Conservation (phyloP, 1,140 invertebrate species). For the Leptinotarsa lineolata region DNA sequence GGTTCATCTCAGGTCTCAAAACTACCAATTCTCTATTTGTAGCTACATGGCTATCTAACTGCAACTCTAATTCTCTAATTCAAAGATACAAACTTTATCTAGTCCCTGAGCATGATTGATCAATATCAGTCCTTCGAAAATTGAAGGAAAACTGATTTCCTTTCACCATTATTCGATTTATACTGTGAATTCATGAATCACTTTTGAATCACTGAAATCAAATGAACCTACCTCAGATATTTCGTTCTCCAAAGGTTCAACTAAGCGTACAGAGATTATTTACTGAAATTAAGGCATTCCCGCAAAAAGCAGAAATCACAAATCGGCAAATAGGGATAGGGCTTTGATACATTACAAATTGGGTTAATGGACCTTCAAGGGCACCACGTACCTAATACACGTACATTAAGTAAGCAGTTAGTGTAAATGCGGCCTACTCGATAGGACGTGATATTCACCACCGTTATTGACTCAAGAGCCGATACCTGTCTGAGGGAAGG, state of each 20-base stretch:
- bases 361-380: neutral
- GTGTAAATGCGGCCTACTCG: neutral
- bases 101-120: no score
- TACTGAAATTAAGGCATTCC: neutral
- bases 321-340: neutral
- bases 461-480: neutral
- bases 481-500: neutral
- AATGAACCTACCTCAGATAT: neutral
- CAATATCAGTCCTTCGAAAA: no score
- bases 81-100: no score
- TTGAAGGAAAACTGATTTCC: no score
- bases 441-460: constrained; percentile 3
- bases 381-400: neutral
- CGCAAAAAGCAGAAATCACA: neutral
- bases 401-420: constrained; percentile 10
- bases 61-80: no score
- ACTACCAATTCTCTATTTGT: no score
- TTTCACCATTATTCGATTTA: no score
- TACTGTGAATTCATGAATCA: no score
- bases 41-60: no score
- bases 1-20: no score
- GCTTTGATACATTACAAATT: constrained; percentile 12
- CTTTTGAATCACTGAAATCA: neutral
- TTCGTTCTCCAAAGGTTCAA: neutral
- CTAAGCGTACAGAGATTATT: neutral